Evolutionary conservation across 1,140 invertebrate species (phyloP).

Genomic region (Zelostemma sp.): DNA sequence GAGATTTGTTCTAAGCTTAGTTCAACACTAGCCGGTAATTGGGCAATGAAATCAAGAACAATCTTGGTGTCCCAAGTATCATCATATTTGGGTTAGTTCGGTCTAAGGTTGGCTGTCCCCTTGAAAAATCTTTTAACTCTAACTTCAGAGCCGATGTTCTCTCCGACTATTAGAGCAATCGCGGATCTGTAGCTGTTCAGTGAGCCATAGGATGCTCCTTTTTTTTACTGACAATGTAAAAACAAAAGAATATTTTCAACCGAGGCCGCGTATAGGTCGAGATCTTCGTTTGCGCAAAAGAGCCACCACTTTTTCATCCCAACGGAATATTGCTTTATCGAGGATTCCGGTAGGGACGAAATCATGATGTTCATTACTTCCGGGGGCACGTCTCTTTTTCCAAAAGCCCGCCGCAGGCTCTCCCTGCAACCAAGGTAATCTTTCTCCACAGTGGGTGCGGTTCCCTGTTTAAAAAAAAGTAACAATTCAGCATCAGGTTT

Average conservation of each 20-base stretch:
- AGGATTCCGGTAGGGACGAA: constrained; percentile 40
- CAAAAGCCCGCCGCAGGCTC: constrained; percentile 35
- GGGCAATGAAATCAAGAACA: no score
- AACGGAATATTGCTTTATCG: constrained; percentile 45
- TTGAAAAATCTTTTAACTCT: constrained; percentile 41
- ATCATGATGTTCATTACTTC: constrained; percentile 31
- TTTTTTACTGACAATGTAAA: constrained; percentile 1
- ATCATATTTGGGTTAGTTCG: no score
- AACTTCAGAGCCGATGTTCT: constrained; percentile 19
- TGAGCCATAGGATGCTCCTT: neutral
- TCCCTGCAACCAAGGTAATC: constrained; percentile 44
- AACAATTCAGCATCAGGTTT: constrained; percentile 9
- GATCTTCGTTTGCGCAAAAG: constrained; percentile 31
- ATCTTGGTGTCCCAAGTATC: no score
- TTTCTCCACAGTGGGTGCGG: constrained; percentile 29
- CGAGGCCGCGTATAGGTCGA: constrained; percentile 5
- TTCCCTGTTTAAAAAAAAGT: constrained; percentile 32
- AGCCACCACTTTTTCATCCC: constrained; percentile 44
- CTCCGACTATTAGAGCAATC: constrained; percentile 14
- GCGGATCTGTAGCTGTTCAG: constrained; percentile 8
- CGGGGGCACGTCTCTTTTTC: constrained; percentile 23
- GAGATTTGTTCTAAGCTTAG: no score
- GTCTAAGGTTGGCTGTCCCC: no score
- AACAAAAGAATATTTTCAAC: constrained; percentile 13
- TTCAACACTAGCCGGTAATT: no score